phyloP scores from a whole-genome alignment of 2,888 invertebrate genomes.

The Autographa gamma region DNA sequence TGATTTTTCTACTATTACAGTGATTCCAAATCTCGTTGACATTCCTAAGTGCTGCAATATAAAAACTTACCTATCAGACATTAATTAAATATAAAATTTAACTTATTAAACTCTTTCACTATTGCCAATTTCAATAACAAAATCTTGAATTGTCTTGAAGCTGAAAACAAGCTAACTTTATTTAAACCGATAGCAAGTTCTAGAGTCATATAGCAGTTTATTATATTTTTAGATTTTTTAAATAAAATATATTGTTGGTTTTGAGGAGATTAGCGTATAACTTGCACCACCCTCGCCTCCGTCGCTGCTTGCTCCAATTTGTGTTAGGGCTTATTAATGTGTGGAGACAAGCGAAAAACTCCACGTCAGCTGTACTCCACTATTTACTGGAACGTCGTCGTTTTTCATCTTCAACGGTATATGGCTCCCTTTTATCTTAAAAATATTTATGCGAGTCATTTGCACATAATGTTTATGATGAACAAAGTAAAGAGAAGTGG shows the following conservation, averaged over 20 bases:
- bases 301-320: conserved; percentile 73
- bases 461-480: conserved; percentile 22
- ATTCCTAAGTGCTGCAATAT: too few relatives aligned
- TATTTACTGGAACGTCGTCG: conserved; percentile 54
- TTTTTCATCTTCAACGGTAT: conserved; percentile 58
- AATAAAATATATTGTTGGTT: background rate
- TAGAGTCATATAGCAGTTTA: too few relatives aligned
- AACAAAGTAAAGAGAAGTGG: conserved; percentile 32
- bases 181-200: too few relatives aligned
- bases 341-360: conserved; percentile 72
- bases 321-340: conserved; percentile 76
- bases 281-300: conserved; percentile 59
- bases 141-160: too few relatives aligned
- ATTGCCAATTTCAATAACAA: too few relatives aligned
- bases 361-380: conserved; percentile 61
- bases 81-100: too few relatives aligned
- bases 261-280: conserved; percentile 20
- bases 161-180: too few relatives aligned
- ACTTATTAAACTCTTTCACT: too few relatives aligned
- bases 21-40: too few relatives aligned
- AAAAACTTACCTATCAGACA: too few relatives aligned
- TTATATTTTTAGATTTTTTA: too few relatives aligned
- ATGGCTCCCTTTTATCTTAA: conserved; percentile 44
- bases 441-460: conserved; percentile 52
- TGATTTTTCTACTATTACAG: too few relatives aligned